Percentiles rank a stretch among this genome's conserved stretches.
Conservation (phyloP, 2,797 vertebrate genomes). For the Tokudaia tokunoshimensis region DNA sequence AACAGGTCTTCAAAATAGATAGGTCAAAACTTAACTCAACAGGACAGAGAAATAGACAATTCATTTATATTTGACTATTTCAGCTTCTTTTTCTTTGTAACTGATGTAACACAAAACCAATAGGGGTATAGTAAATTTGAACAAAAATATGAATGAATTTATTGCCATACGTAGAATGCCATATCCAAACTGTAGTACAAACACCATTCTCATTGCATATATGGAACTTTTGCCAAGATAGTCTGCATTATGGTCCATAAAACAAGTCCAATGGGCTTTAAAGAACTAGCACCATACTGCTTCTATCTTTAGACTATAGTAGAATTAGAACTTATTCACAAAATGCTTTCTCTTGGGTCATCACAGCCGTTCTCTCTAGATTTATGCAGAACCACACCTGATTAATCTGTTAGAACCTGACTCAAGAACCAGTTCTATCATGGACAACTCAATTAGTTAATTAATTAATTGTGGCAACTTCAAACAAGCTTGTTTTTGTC, state of each 20-base stretch:
- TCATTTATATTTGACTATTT: background rate
- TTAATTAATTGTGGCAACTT: background rate
- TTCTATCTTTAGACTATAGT: background rate
- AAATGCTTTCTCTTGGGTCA: background rate
- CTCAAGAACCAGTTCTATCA: background rate
- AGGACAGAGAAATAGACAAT: slow-evolving; percentile 42
- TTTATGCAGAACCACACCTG: background rate
- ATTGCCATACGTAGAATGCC: background rate
- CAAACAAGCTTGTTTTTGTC: background rate
- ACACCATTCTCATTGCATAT: background rate
- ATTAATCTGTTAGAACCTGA: background rate
- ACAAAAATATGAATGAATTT: background rate
- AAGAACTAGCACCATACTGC: background rate
- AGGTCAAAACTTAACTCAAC: background rate
- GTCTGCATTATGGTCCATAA: background rate
- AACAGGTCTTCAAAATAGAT: slow-evolving; percentile 16
- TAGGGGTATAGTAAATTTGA: background rate
- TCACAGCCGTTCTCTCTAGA: background rate
- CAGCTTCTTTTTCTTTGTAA: background rate
- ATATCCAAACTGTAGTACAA: background rate
- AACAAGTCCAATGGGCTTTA: slow-evolving; percentile 10
- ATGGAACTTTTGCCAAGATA: background rate
- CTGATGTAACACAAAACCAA: background rate
- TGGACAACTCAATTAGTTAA: background rate
- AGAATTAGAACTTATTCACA: slow-evolving; percentile 2